These are phyloP conservation scores for Grallaria varia DNA, from an alignment of 2,113 vertebrate genomes.

Conservation along the genomic window DNA sequence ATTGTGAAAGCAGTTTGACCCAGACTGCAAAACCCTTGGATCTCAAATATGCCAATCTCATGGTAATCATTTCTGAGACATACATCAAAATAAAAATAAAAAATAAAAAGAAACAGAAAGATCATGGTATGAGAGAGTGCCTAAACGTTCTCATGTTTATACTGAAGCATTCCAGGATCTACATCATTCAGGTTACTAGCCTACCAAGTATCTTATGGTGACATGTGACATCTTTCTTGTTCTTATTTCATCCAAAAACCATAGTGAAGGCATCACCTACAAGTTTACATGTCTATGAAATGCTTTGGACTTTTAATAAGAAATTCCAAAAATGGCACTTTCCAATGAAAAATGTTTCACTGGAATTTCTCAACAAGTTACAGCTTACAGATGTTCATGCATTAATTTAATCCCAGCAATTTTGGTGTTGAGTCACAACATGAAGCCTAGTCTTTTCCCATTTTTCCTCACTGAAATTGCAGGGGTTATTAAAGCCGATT, in stretches of 20 bases:
- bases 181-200: neutral
- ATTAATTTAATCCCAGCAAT: neutral
- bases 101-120: neutral
- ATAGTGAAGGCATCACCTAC: neutral
- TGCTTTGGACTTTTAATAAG: neutral
- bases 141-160: neutral
- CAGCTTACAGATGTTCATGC: neutral
- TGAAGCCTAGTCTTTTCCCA: neutral
- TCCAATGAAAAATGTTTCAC: neutral
- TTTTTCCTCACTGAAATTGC: neutral
- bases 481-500: neutral
- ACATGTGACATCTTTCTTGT: neutral
- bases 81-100: neutral
- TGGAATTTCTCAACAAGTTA: neutral
- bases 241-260: neutral
- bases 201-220: neutral
- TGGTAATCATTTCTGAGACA: neutral
- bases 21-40: neutral
- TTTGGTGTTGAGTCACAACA: neutral
- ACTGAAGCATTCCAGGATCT: neutral
- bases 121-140: neutral
- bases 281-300: neutral
- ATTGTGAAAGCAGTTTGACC: neutral
- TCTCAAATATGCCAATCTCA: neutral
- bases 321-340: neutral